phyloP scores from a whole-genome alignment of 2,888 invertebrate genomes.

The Argyra leucocephala region DNA sequence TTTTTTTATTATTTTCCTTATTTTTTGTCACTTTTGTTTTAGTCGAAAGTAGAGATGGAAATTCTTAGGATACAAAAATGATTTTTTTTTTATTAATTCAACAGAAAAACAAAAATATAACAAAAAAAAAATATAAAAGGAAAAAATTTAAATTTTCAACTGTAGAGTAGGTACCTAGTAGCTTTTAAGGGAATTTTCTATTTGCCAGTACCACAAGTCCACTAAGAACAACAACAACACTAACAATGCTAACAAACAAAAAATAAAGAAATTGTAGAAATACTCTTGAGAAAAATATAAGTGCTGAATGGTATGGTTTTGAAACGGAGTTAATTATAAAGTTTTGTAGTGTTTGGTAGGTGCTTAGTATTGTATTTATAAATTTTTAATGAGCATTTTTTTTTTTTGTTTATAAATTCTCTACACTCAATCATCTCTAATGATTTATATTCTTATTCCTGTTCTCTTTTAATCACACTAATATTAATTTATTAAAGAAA shows the following conservation, averaged over 20 bases:
- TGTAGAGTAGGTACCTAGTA: not conserved
- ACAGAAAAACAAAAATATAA: not conserved
- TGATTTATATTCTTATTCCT: too few species aligned
- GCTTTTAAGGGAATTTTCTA: not conserved
- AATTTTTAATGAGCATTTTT: too few species aligned
- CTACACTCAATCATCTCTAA: too few species aligned
- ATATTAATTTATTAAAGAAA: too few species aligned
- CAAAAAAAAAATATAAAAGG: not conserved
- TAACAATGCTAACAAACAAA: too few species aligned
- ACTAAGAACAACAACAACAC: not conserved
- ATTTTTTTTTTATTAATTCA: not conserved
- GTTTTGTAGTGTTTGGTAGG: not conserved
- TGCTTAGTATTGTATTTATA: too few species aligned
- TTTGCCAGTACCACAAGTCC: too few species aligned
- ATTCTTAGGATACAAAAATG: not conserved
- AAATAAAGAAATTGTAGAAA: not conserved
- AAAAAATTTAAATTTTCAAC: not conserved
- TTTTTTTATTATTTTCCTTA: not conserved
- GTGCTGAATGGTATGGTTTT: not conserved
- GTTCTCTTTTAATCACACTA: too few species aligned
- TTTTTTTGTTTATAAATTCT: too few species aligned
- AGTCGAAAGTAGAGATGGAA: not conserved
- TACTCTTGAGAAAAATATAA: not conserved
- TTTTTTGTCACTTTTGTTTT: not conserved
- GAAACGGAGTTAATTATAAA: not conserved